These are phyloP conservation scores for Palloptera scutellata DNA, from an alignment of 2,888 invertebrate species.

Conservation along the genomic window DNA sequence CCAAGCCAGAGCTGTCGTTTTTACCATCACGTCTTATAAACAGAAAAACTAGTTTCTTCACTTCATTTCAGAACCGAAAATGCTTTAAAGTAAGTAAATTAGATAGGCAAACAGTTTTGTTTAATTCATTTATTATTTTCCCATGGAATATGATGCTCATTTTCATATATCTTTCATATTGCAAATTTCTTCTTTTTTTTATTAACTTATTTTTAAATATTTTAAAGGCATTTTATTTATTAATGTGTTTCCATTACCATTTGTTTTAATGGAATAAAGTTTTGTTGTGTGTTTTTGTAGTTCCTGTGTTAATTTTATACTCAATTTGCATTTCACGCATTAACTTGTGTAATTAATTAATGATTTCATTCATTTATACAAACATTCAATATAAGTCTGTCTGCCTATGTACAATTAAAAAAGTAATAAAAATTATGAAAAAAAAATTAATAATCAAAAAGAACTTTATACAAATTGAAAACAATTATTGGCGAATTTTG, in stretches of 20 bases:
- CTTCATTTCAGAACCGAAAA: too few species aligned
- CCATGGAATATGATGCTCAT: not conserved
- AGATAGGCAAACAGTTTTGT: not conserved
- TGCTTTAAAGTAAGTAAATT: too few species aligned
- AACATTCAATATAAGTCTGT: too few species aligned
- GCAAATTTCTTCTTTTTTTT: slow-evolving; percentile 28
- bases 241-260: not conserved
- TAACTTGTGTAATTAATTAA: slow-evolving; percentile 27
- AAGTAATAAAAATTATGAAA: too few species aligned
- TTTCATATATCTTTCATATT: slow-evolving; percentile 21
- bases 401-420: too few species aligned
- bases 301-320: not conserved
- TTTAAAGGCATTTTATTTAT: slow-evolving; percentile 31
- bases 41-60: too few species aligned
- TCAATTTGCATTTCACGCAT: slow-evolving; percentile 3
- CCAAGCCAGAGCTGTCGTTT: too few species aligned
- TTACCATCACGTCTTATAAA: too few species aligned
- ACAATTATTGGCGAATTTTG: too few species aligned
- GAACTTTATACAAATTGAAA: too few species aligned
- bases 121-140: slow-evolving; percentile 19
- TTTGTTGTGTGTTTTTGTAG: slow-evolving; percentile 11
- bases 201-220: slow-evolving; percentile 25
- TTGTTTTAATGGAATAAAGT: slow-evolving; percentile 25
- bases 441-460: too few species aligned
- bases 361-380: too few species aligned